Percentiles rank a stretch among this genome's conserved stretches.
Evolutionary conservation across 2,113 vertebrate genomes (phyloP).

Genomic region (Peromyscus californicus): DNA sequence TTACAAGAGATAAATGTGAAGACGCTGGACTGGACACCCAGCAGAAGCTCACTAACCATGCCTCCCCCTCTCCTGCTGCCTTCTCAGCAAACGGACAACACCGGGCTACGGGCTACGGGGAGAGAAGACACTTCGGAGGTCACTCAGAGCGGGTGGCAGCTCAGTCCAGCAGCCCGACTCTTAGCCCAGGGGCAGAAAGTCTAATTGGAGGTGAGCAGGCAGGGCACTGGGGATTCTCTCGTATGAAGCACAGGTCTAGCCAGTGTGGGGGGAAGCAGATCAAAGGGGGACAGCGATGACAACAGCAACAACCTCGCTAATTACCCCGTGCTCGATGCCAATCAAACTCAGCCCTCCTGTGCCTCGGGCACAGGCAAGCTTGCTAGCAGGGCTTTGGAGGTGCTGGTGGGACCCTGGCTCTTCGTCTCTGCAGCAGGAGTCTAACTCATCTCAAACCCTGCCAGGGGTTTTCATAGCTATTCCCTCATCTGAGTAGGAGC

Average conservation of each 20-base stretch:
- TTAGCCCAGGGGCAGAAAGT: background rate
- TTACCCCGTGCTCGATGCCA: conserved; percentile 63
- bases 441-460: background rate
- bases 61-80: conserved; percentile 38
- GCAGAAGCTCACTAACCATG: conserved; percentile 39
- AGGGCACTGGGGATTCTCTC: background rate
- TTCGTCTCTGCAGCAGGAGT: background rate
- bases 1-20: conserved; percentile 23
- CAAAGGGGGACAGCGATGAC: conserved; percentile 63
- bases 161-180: background rate
- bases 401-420: background rate
- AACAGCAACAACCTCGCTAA: conserved; percentile 60
- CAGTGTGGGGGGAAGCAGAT: conserved; percentile 18
- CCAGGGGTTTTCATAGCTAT: background rate
- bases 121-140: conserved; percentile 3
- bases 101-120: background rate
- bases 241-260: background rate
- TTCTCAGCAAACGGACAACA: background rate
- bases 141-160: background rate
- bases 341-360: conserved; percentile 51
- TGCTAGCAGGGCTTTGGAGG: background rate
- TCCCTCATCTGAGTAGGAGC: background rate
- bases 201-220: background rate
- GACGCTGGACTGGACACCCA: conserved; percentile 15
- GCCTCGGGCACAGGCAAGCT: conserved; percentile 62